Evolutionary conservation across 2,113 vertebrate genomes (phyloP).

Genomic region (Porphyrio hochstetteri): DNA sequence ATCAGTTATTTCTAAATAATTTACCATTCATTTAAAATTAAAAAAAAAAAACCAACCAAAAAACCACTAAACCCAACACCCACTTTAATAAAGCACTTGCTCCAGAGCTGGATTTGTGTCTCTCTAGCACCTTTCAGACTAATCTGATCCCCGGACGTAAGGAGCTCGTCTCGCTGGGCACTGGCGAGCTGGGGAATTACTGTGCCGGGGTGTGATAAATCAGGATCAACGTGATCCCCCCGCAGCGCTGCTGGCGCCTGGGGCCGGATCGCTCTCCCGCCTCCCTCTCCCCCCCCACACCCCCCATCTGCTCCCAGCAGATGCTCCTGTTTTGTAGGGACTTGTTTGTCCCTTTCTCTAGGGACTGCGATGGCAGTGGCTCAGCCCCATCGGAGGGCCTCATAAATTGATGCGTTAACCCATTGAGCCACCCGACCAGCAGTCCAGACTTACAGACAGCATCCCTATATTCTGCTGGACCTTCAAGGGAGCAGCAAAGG

Average conservation of each 20-base stretch:
- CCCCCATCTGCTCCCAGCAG: constrained; percentile 39
- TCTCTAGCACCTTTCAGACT: constrained; percentile 64
- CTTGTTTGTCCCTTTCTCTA: constrained; percentile 53
- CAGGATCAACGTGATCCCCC: constrained; percentile 53
- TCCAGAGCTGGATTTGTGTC: constrained; percentile 42
- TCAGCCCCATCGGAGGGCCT: not conserved
- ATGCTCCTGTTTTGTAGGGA: constrained; percentile 62
- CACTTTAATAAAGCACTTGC: not conserved
- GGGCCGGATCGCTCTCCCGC: not conserved
- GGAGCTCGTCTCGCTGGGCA: constrained; percentile 30
- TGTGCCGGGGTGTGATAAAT: constrained; percentile 61
- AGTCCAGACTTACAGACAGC: rapidly evolving
- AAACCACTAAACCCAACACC: not conserved
- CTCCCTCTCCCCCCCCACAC: not conserved
- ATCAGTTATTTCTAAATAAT: not conserved
- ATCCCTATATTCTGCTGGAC: not conserved
- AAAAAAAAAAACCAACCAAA: not conserved
- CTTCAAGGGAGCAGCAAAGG: not conserved
- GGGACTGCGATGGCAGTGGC: not conserved
- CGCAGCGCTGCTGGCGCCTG: not conserved
- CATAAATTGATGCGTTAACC: not conserved
- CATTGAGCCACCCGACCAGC: rapidly evolving
- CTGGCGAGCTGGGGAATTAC: constrained; percentile 30
- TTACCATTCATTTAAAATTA: not conserved
- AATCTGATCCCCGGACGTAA: constrained; percentile 54